phyloP scores from a whole-genome alignment of 1,140 invertebrate genomes.

The Bombyx mori region DNA sequence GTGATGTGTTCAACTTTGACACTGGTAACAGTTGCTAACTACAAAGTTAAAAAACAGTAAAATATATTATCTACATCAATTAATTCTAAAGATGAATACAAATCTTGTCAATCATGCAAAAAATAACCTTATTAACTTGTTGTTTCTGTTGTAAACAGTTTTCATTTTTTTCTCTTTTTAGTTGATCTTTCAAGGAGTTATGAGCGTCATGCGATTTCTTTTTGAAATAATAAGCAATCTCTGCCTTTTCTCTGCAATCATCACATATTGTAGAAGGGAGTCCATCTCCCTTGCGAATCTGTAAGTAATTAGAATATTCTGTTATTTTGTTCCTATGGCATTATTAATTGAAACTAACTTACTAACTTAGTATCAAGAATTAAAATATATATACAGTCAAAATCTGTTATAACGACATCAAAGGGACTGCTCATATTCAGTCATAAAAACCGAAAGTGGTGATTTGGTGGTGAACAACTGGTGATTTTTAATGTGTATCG shows the following conservation, averaged over 20 bases:
- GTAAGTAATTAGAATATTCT: background rate
- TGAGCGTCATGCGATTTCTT: conserved; percentile 36
- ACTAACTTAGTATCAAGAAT: background rate
- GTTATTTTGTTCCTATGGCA: background rate
- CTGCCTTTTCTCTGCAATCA: conserved; percentile 41
- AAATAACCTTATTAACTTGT: background rate
- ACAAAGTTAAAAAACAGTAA: background rate
- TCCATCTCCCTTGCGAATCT: conserved; percentile 44
- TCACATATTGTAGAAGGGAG: conserved; percentile 40
- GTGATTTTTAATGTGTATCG: no score
- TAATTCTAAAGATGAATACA: background rate
- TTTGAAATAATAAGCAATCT: conserved; percentile 42
- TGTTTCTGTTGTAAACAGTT: background rate
- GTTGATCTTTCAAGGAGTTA: conserved; percentile 16
- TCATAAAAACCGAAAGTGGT: no score
- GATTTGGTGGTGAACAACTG: background rate
- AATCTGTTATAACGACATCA: no score
- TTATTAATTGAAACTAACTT: background rate
- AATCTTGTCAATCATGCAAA: background rate
- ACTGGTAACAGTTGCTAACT: background rate
- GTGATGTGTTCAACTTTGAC: conserved; percentile 18
- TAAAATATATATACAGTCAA: no score
- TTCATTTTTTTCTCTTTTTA: conserved; percentile 25
- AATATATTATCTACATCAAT: background rate
- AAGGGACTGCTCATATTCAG: no score